Evolutionary conservation across 2,113 vertebrate genomes (phyloP), one percentile per base, ranked within the genome.

Genomic region (Ceyx cyanopectus): DNA sequence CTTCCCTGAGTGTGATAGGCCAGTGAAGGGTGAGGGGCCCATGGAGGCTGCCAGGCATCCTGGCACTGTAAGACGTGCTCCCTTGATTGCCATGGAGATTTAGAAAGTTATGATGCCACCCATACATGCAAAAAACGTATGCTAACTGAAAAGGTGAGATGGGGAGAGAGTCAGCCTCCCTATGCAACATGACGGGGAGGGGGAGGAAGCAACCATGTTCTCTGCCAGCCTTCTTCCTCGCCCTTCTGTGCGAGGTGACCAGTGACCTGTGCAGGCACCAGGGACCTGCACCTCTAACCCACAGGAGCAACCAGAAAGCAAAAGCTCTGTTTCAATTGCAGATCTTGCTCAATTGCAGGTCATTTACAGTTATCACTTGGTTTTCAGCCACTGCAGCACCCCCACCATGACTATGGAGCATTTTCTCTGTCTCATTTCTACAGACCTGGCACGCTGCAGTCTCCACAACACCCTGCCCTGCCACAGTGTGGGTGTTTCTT

Each of bases 21-120:
- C 60, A 46, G 21, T 0, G 0, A 40, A 26, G 41, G 41, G 17
- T 14, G 54, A 16, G 0, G 0, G n/a, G 43, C 20, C 62, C 3
- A 0, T 9, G 57, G 18, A 41, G 34, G 21, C 23, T 69, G 34
- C 46, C 61, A 12, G 43, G 30, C 4, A 2, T 14, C 20, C 14
- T 18, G n/a, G 24, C 46, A 46, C 32, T 57, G 62, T 18, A 45
- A 80, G 34, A 43, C 10, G 32, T 83, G 12, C 10, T 72, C 37
- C 37, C n/a, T 46, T 1, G 1, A 30, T 29, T 45, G 32, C 58
- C 27, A 46, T 3, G 1, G 48, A 61, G 24, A 26, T 70, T 60
- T 17, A 26, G 14, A 21, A 46, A 79, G 4, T 7, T n/a, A 26
- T 2, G 1, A 10, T 14, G 34, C 5, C 30, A 46, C 15, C 13